Conservation (phyloP, 2,888 invertebrate species). For the Selenia dentaria region DNA sequence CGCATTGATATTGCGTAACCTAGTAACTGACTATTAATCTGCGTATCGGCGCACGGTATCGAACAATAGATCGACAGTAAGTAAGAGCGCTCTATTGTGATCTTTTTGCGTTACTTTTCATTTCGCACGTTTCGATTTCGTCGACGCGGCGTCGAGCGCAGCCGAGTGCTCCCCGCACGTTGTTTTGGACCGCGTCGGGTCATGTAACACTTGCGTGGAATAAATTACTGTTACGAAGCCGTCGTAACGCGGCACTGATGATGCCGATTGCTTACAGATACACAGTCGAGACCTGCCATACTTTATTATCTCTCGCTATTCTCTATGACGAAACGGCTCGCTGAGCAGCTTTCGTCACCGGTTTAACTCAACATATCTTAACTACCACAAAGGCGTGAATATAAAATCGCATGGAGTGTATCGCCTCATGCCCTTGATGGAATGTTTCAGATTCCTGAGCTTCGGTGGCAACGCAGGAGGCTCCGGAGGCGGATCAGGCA, state of each 20-base stretch:
- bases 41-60: not conserved
- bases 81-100: constrained; percentile 39
- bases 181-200: constrained; percentile 33
- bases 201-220: constrained; percentile 49
- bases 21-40: not conserved
- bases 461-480: constrained; percentile 83
- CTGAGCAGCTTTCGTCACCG: constrained; percentile 7
- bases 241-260: constrained; percentile 20
- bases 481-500: constrained; percentile 91
- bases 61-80: constrained; percentile 39
- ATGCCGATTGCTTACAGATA: constrained; percentile 11
- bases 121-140: constrained; percentile 67
- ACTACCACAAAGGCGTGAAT: constrained; percentile 8
- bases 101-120: constrained; percentile 57
- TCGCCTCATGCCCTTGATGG: constrained; percentile 5
- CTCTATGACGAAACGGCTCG: constrained; percentile 4
- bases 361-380: constrained; percentile 2
- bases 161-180: constrained; percentile 5
- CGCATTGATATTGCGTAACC: not conserved
- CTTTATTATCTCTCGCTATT: constrained; percentile 8
- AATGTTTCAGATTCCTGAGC: constrained; percentile 83
- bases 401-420: constrained; percentile 1
- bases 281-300: constrained; percentile 10
- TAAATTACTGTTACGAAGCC: constrained; percentile 39
- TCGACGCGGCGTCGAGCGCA: constrained; percentile 9